Conservation (phyloP, 2,888 invertebrate genomes). For the Clusia tigrina region DNA sequence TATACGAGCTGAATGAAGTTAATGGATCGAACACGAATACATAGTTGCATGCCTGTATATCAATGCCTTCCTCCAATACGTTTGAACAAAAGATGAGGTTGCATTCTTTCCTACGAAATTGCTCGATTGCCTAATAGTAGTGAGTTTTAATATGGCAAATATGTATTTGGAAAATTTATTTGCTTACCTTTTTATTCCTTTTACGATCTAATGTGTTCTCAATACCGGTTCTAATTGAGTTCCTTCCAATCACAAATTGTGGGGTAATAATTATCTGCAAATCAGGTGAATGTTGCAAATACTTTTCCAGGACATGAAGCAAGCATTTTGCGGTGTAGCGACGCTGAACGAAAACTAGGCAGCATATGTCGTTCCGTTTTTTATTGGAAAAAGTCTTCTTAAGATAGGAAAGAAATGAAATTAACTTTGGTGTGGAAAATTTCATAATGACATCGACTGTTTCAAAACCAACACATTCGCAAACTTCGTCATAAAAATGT, state of each 20-base stretch:
- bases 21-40: slow-evolving; percentile 79
- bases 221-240: slow-evolving; percentile 43
- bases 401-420: slow-evolving; percentile 70
- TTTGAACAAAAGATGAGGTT: slow-evolving; percentile 79
- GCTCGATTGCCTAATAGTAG: slow-evolving; percentile 64
- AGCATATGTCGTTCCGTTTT: slow-evolving; percentile 53
- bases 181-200: slow-evolving; percentile 50
- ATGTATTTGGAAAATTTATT: no score
- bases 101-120: slow-evolving; percentile 69
- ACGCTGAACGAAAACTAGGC: slow-evolving; percentile 59
- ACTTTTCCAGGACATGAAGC: slow-evolving; percentile 72
- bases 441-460: slow-evolving; percentile 63
- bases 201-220: slow-evolving; percentile 51
- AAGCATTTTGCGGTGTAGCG: slow-evolving; percentile 80
- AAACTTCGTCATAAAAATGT: slow-evolving; percentile 47
- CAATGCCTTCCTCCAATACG: slow-evolving; percentile 90
- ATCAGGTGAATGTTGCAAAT: slow-evolving; percentile 64
- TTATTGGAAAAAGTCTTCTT: slow-evolving; percentile 67
- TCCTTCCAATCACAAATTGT: slow-evolving; percentile 76
- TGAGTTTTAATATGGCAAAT: no score
- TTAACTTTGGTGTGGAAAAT: slow-evolving; percentile 73
- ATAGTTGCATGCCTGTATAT: slow-evolving; percentile 82
- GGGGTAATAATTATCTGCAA: slow-evolving; percentile 68
- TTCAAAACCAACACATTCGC: slow-evolving; percentile 36
- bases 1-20: slow-evolving; percentile 79